Percentiles rank a stretch among this genome's conserved stretches.
Conservation (phyloP, 2,888 invertebrate species). For the Cephus spinipes region DNA sequence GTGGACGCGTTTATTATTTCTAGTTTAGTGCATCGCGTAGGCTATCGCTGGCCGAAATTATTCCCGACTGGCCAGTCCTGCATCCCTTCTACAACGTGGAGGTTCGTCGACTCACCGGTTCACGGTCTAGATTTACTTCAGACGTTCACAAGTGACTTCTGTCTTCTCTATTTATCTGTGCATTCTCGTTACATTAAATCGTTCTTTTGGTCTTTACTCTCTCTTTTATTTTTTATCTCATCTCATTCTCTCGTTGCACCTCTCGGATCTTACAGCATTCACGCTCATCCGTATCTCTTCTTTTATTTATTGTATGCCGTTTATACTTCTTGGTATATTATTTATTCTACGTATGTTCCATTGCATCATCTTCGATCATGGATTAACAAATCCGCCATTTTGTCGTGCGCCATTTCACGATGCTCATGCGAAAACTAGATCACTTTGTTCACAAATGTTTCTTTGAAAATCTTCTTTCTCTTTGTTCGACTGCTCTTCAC, state of each 20-base stretch:
- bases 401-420: not conserved
- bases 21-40: constrained; percentile 75
- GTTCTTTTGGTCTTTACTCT: constrained; percentile 18
- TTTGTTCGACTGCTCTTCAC: not conserved
- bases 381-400: not conserved
- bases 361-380: constrained; percentile 9
- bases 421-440: not conserved
- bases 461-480: not conserved
- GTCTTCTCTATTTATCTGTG: constrained; percentile 21
- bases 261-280: constrained; percentile 9
- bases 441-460: not conserved
- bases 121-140: not conserved
- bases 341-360: constrained; percentile 11
- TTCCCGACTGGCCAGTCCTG: constrained; percentile 96
- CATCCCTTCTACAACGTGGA: constrained; percentile 86
- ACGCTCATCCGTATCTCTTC: not conserved
- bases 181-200: constrained; percentile 27
- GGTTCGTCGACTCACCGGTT: constrained; percentile 73
- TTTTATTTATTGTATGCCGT: constrained; percentile 4
- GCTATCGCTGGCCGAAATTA: constrained; percentile 92
- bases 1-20: constrained; percentile 47
- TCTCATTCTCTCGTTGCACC: constrained; percentile 5
- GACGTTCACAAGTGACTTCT: not conserved
- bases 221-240: constrained; percentile 5
- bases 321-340: not conserved